These are phyloP conservation scores for Rhopilema esculentum DNA, from an alignment of 30 jellyfish, hydroid and myxozoan species.

Conservation along the genomic window DNA sequence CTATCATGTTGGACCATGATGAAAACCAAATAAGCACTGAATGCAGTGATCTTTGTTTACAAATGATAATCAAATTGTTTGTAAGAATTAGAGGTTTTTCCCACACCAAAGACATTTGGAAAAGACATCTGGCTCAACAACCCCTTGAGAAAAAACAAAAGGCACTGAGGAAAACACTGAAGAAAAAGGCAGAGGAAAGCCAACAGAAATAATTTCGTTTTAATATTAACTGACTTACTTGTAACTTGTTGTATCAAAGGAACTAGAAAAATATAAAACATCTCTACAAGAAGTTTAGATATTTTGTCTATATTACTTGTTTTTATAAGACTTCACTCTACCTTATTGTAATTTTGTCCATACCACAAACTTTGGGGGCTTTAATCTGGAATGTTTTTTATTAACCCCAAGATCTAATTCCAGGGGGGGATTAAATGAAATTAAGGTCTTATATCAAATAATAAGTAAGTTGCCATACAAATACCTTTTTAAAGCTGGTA, in stretches of 20 bases:
- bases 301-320: neutral
- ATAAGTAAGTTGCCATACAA: neutral
- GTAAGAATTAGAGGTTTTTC: conserved; percentile 13
- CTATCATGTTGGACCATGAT: conserved; percentile 2
- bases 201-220: neutral
- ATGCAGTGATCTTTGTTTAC: conserved; percentile 5
- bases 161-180: conserved; percentile 14
- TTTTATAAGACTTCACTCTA: neutral
- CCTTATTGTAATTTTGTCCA: neutral
- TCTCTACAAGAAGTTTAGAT: neutral
- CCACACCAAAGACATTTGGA: conserved; percentile 24
- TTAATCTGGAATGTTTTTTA: neutral
- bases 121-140: conserved; percentile 3
- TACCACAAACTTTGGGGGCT: neutral
- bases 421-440: neutral
- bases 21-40: neutral
- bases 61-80: conserved; percentile 1
- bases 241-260: neutral
- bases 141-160: conserved; percentile 8
- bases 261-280: neutral
- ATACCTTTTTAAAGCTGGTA: neutral
- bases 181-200: conserved; percentile 6
- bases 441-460: neutral
- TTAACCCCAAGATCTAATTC: neutral
- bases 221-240: neutral